A percentile compares a stretch with the other conserved stretches of the same genome.
Evolutionary conservation across 2,888 invertebrate genomes (phyloP).

Genomic region (Microchrysa polita): DNA sequence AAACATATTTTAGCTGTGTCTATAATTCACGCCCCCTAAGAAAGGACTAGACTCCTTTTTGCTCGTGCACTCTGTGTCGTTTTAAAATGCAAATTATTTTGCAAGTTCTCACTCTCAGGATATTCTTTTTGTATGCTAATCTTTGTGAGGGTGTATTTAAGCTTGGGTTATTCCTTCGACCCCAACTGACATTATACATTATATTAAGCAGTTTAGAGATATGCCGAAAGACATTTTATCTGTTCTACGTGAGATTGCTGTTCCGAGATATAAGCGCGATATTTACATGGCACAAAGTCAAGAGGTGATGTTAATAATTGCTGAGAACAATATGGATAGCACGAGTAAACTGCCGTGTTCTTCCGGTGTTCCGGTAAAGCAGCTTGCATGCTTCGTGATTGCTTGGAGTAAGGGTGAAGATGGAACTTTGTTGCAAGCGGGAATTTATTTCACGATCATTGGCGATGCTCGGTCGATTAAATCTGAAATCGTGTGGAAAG

Average conservation of each 20-base stretch:
- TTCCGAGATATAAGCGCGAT: slow-evolving; percentile 5
- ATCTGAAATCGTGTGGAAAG: slow-evolving; percentile 24
- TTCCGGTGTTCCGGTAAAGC: not conserved
- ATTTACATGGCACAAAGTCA: slow-evolving; percentile 17
- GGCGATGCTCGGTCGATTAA: slow-evolving; percentile 46
- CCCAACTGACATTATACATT: slow-evolving; percentile 47
- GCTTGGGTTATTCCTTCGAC: slow-evolving; percentile 16
- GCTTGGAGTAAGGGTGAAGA: too few relatives aligned
- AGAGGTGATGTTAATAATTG: slow-evolving; percentile 40
- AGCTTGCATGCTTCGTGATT: not conserved
- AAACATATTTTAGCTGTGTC: not conserved
- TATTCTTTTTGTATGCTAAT: slow-evolving; percentile 12
- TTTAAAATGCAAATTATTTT: slow-evolving; percentile 44
- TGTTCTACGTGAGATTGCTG: slow-evolving; percentile 46
- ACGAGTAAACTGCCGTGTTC: not conserved
- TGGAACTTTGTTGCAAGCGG: slow-evolving; percentile 7
- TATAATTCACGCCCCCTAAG: not conserved
- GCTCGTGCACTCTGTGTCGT: slow-evolving; percentile 17
- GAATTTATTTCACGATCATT: slow-evolving; percentile 46
- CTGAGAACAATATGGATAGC: slow-evolving; percentile 27
- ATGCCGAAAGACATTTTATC: slow-evolving; percentile 48
- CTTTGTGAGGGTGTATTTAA: too few relatives aligned
- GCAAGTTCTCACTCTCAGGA: slow-evolving; percentile 22
- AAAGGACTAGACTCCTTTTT: slow-evolving; percentile 1
- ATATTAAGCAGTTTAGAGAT: slow-evolving; percentile 48